Evolutionary conservation across 2,113 vertebrate species (phyloP).

Genomic region (Equus przewalskii): DNA sequence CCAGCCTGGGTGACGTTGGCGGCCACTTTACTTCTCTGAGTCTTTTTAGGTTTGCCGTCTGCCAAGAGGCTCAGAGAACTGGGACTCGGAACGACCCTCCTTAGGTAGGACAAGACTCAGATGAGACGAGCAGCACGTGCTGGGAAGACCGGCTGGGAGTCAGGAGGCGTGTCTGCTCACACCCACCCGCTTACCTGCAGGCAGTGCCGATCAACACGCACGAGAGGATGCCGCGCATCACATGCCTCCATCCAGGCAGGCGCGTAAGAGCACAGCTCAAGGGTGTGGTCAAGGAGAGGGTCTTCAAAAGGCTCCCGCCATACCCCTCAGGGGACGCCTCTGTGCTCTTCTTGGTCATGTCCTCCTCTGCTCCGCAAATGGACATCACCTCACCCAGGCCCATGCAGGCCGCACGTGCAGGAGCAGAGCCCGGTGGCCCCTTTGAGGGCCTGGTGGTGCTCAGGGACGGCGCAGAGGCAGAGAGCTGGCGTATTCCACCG

Average conservation of each 20-base stretch:
- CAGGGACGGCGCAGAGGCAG: background rate
- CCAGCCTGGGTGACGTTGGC: background rate
- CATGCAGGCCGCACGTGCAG: background rate
- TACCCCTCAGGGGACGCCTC: background rate
- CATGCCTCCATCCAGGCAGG: background rate
- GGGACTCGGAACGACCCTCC: background rate
- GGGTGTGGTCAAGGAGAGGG: background rate
- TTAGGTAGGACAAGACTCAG: background rate
- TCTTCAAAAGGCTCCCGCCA: background rate
- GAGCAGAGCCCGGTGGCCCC: background rate
- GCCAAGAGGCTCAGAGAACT: background rate
- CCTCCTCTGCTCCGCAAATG: background rate
- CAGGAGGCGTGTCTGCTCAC: background rate
- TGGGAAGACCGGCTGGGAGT: background rate
- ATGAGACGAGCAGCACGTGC: rapidly evolving
- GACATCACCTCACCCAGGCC: background rate
- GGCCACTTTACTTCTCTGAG: background rate
- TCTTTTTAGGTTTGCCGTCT: background rate
- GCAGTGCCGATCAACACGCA: rapidly evolving
- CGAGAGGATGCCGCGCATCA: too few relatives aligned
- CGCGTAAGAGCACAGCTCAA: too few relatives aligned
- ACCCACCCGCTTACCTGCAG: background rate
- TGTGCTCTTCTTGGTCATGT: too few relatives aligned
- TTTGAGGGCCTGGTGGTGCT: background rate
- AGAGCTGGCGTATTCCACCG: background rate